Base-by-base conservation (phyloP, 2,113 vertebrate genomes). In the Anser cygnoides region DNA sequence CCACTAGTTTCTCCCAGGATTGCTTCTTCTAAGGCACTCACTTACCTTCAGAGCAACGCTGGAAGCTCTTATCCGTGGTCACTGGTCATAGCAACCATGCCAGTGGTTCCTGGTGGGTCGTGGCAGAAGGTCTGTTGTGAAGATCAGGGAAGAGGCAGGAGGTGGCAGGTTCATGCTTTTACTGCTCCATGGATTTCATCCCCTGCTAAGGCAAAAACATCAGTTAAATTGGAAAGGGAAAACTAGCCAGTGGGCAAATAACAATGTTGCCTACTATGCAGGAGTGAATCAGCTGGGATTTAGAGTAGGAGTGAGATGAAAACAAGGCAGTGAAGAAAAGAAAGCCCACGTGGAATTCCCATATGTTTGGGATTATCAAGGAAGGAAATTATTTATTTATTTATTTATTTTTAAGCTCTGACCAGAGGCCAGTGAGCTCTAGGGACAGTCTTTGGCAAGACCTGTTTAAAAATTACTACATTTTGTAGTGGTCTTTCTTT, bases 81-180 rank as follows among this genome's bases (percentile, higher is more conserved):
- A 3, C 10, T 5, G 1, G 8, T 4, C 2, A 2, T 29, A 43
- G 50, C n/a, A 83, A 3, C 82, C 1, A 1, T 58, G 58, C 29
- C 12, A 73, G 66, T 26, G 33, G 21, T 58, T 70, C 55, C 55
- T 73, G 72, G 11, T 77, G 20, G 54, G 9, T 9, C 0, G 0
- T 9, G 37, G 55, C 31, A 78, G 52, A 52, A 50, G 52, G 67
- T 28, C 5, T 13, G 2, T n/a, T 72, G 19, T n/a, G 74, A 82
- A 62, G 52, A 71, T 10, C n/a, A 41, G 10, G 3, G 6, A 2
- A 37, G 37, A 71, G 41, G 61, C 13, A 74, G 9, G 19, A 41
- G 21, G 13, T 82, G 70, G 35, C 35, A 33, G 28, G 23, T 49
- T 87, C 59, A 74, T 4, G 0, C 31, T 62, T 95, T 50, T 80